Base-by-base conservation (phyloP, 2,888 invertebrate genomes). In the Macrophya alboannulata region DNA sequence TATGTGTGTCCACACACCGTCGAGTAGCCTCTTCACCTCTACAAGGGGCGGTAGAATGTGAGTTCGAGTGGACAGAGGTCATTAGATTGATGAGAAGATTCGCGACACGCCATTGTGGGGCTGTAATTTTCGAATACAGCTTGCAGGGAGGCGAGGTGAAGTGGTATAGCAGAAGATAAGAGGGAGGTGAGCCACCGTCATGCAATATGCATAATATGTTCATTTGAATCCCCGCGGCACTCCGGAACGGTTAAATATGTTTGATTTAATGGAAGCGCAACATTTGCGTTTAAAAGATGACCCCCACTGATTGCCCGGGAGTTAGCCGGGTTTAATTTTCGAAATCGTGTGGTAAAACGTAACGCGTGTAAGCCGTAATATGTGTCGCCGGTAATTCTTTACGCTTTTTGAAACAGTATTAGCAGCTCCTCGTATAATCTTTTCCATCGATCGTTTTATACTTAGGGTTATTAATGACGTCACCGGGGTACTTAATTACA, bases 71-170 rank as follows among this genome's bases (percentile, higher is more conserved):
- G 87, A 89, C 88, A 88, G 90, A 88, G 91, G 90, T 91, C 91
- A 91, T 91, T 90, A 92, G 91, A 92, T 92, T 91, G 92, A 92
- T 92, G 92, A 92, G 90, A 90, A 90, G 91, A 92, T 91, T 91
- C 90, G 90, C 90, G 90, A 90, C 91, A 92, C 91, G 91, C 90
- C 88, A 90, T 88, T 88, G 86, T 83, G 51, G 48, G 83, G 83
- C 21, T 83, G 83, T 83, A 83, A 83, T 83, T 83, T 43, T 65
- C 65, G 40, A 83, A 59, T 62, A 62, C 81, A 62, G 81, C 21
- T 15, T 40, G 43, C 25, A 59, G 81, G 37, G 51, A 55, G 55
- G 55, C 25, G 25, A 55, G 55, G 77, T 43, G 72, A 45, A 45
- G 43, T 43, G 43, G 43, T 62, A 81, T 51, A 31, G 55, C 15